A percentile compares a stretch with the other conserved stretches of the same genome.
Conservation (phyloP, 2,797 vertebrate genomes). For the Loris lydekkerianus region DNA sequence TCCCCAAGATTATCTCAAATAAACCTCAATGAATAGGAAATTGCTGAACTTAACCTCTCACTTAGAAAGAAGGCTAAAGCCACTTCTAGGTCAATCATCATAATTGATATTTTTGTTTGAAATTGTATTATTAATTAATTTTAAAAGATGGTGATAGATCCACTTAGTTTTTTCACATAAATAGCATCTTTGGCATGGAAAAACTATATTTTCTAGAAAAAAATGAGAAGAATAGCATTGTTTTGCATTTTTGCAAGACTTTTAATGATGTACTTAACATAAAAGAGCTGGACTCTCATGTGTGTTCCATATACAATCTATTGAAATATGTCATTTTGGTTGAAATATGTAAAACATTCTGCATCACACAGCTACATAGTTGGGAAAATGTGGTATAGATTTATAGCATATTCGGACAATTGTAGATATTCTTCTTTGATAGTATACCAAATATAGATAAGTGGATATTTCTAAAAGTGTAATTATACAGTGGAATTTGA, state of each 20-base stretch:
- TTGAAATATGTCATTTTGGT: background rate
- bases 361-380: background rate
- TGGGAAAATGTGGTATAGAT: background rate
- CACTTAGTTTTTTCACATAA: background rate
- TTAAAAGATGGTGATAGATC: background rate
- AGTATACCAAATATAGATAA: background rate
- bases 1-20: background rate
- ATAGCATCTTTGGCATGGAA: slow-evolving; percentile 10
- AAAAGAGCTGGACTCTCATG: background rate
- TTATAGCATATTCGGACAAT: background rate
- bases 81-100: background rate
- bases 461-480: background rate
- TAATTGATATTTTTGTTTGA: background rate
- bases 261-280: background rate
- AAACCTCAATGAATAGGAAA: background rate
- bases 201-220: background rate
- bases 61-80: background rate
- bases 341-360: slow-evolving; percentile 27
- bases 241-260: background rate
- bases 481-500: background rate
- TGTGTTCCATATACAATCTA: background rate
- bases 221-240: background rate
- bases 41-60: background rate
- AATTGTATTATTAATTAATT: background rate
- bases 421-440: background rate